Base-by-base conservation (phyloP, 1,140 invertebrate genomes). In the Drosophila dunni region DNA sequence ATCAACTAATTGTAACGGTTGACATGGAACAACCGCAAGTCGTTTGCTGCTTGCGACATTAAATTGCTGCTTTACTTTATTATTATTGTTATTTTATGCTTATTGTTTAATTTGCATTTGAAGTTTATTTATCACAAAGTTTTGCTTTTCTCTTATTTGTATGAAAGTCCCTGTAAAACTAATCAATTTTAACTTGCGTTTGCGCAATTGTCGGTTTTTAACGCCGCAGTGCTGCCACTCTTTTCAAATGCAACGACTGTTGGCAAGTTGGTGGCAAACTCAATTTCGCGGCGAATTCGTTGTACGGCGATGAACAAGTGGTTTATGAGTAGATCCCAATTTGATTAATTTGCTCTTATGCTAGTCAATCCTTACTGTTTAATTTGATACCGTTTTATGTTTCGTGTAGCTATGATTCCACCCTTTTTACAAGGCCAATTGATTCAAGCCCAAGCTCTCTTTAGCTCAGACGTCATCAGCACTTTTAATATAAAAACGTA, bases 131-230 rank as follows among this genome's bases (percentile, higher is more conserved):
- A 38, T 45, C n/a, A 67, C 50, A 68, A 68, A 29, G 48, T 38
- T 69, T 48, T 33, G 24, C 24, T 29, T 29, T 29, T 29, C 24
- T 29, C 36, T 38, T 38, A 38, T 38, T 38, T 10, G 2, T 9
- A 38, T 7, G 36, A 38, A 38, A 34, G 20, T 13, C 45, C 45
- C 44, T 44, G 5, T 36, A 13, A 56, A 74, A 69, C 34, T 69
- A 74, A 74, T 74, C 71, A 74, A 74, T 74, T 74, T 74, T 68
- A 54, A 34, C 17, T 17, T 62, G 71, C 50, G 65, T 10, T 65
- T 74, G 71, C 71, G 71, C 71, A 68, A 10, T 73, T 11, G 2
- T 2, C 10, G 4, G 20, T 8, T 15, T 7, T 38, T 9, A 36
- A 29, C 10, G 10, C 10, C 3, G 0, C 15, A 54, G 51, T 3